phyloP scores from a whole-genome alignment of 2,113 vertebrate species.

The Balaenoptera acutorostrata region DNA sequence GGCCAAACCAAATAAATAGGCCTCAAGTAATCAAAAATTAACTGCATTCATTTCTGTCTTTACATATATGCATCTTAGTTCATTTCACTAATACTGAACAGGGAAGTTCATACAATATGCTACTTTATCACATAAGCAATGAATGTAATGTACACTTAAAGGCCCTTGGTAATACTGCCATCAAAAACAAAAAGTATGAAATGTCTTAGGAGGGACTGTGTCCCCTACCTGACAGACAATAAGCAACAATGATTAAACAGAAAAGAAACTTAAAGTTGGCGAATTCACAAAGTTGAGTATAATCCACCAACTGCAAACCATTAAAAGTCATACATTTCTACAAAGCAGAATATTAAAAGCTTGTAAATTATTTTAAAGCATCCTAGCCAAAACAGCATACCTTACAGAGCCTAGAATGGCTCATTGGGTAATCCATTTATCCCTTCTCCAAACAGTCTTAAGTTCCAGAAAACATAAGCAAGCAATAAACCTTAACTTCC shows the following conservation, averaged over 20 bases:
- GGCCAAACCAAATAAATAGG: neutral
- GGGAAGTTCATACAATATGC: conserved; percentile 59
- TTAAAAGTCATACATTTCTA: conserved; percentile 58
- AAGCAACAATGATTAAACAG: conserved; percentile 66
- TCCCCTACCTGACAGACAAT: conserved; percentile 37
- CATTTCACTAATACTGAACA: conserved; percentile 41
- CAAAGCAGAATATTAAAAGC: conserved; percentile 67
- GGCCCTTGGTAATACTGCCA: conserved; percentile 79
- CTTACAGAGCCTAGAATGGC: conserved; percentile 59
- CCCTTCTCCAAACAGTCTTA: conserved; percentile 44
- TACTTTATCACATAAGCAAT: conserved; percentile 74
- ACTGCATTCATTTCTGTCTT: neutral
- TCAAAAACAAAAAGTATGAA: conserved; percentile 60
- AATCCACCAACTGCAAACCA: conserved; percentile 71
- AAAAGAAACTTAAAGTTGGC: conserved; percentile 44
- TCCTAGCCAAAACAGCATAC: conserved; percentile 25
- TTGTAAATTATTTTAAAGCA: conserved; percentile 66
- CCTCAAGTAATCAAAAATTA: neutral
- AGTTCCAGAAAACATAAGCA: conserved; percentile 45
- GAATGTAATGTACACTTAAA: conserved; percentile 75
- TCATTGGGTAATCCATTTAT: conserved; percentile 9
- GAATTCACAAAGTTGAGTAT: conserved; percentile 69
- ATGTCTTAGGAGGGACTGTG: conserved; percentile 58
- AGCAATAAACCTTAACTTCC: conserved; percentile 38
- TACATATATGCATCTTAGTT: conserved; percentile 63